These are phyloP conservation scores for Montipora capitata DNA, from an alignment of 92 coral and sea anemone genomes.

Conservation along the genomic window DNA sequence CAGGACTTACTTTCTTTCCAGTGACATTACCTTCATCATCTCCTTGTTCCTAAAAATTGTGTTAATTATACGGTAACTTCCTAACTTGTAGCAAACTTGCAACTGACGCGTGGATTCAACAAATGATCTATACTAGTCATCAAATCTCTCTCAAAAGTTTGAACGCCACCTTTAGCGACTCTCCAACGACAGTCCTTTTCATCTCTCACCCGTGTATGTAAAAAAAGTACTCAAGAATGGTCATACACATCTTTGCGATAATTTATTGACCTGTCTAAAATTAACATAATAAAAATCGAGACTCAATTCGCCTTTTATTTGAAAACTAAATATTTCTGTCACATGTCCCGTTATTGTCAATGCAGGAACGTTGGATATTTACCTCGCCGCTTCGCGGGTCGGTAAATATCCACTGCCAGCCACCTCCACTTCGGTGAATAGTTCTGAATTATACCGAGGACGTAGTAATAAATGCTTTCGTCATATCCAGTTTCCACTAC, in stretches of 20 bases:
- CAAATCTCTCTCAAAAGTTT: background rate
- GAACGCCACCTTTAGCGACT: slow-evolving; percentile 4
- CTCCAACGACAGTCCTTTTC: background rate
- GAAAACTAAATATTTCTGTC: background rate
- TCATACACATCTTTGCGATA: background rate
- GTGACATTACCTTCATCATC: slow-evolving; percentile 44
- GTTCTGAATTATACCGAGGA: too few species aligned
- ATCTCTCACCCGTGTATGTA: too few species aligned
- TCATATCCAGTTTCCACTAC: too few species aligned
- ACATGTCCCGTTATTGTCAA: background rate
- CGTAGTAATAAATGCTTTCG: too few species aligned
- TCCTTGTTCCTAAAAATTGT: slow-evolving; percentile 41
- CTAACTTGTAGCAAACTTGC: slow-evolving; percentile 5
- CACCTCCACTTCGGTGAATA: too few species aligned
- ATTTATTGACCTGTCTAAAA: too few species aligned
- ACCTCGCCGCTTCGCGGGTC: too few species aligned
- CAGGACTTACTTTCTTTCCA: slow-evolving; percentile 36
- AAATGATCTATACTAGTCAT: slow-evolving; percentile 2
- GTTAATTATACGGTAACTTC: background rate
- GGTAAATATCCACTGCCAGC: too few species aligned
- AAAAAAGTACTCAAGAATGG: too few species aligned
- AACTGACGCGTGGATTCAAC: background rate
- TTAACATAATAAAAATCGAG: too few species aligned
- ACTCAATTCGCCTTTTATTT: too few species aligned
- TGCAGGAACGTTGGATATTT: background rate